Base-by-base conservation (phyloP, 2,888 invertebrate species). In the Callyntrura guangdongensis region DNA sequence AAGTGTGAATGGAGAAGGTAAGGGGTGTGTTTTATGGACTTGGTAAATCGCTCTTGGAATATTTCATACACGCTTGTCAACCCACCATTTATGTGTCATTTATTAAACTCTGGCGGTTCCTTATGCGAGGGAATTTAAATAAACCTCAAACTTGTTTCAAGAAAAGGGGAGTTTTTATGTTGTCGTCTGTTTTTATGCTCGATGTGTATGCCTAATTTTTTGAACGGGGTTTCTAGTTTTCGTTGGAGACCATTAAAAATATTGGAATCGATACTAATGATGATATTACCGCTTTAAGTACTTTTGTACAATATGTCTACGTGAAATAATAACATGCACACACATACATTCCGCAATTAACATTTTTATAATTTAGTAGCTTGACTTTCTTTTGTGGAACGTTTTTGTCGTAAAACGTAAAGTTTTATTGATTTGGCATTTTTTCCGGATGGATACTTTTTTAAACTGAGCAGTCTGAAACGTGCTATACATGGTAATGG, bases 21-120 rank as follows among this genome's bases (percentile, higher is more conserved):
- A 79, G 61, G 81, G 87, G 87, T 87, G 87, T 79, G 79, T 74
- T 81, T 87, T 87, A 87, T 87, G 69, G 87, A 81, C 79, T 67
- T 79, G 79, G 67, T 87, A 87, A 87, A 87, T 81, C 81, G 69
- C 67, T 81, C 67, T 36, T 53, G 53, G 81, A 87, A 87, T 87
- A 87, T 79, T 87, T 87, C 87, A 87, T 87, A 69, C 67, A 87
- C 81, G 87, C 53, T 81, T 87, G 87, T 87, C 87, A 87, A 53
- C 81, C 87, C 87, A 81, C 87, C 36, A 69, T 87, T 87, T 87
- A 87, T 67, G 69, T 81, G 56, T 87, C 87, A 67, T 86, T 86
- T 86, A 86, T 86, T 86, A 77, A 86, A 47, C 36, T 27, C n/a
- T 69, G 1, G 45, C n/a, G 49, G 27, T 25, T 84, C 69, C 25